phyloP scores from a whole-genome alignment of 2,113 vertebrate genomes.

The Brachyistius frenatus region DNA sequence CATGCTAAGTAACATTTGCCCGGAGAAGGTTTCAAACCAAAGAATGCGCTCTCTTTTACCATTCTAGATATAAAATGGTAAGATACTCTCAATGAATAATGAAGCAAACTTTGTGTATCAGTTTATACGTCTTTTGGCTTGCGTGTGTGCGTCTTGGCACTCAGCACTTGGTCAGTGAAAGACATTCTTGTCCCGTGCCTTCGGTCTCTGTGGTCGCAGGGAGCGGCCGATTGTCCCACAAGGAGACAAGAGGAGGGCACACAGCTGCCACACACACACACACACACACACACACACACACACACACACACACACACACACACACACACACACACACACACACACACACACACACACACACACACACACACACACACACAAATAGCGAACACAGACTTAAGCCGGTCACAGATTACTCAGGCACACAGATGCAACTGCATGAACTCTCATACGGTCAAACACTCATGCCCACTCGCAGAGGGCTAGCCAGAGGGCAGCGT shows the following conservation, averaged over 20 bases:
- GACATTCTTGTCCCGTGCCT: constrained; percentile 78
- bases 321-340: constrained; percentile 39
- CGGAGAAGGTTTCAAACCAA: neutral
- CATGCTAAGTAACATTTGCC: neutral
- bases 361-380: constrained; percentile 24
- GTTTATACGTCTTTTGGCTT: constrained; percentile 12
- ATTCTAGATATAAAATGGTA: neutral
- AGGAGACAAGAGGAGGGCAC: constrained; percentile 65
- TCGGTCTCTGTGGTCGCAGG: constrained; percentile 80
- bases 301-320: constrained; percentile 42
- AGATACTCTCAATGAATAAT: neutral
- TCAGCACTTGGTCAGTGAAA: constrained; percentile 65
- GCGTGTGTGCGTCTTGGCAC: constrained; percentile 64
- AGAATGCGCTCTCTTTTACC: neutral
- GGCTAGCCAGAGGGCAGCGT: constrained; percentile 74
- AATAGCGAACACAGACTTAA: constrained; percentile 17
- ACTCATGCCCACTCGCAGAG: constrained; percentile 65
- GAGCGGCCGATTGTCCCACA: constrained; percentile 69
- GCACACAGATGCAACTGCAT: constrained; percentile 43
- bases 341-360: too few relatives aligned
- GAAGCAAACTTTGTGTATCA: constrained; percentile 15
- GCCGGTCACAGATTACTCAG: constrained; percentile 35
- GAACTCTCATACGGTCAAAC: constrained; percentile 32
- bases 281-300: constrained; percentile 37
- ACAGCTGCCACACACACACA: constrained; percentile 70